These are phyloP conservation scores for Mesorhabditis sp. DNA, from an alignment of 2,888 invertebrate species.

Conservation along the genomic window DNA sequence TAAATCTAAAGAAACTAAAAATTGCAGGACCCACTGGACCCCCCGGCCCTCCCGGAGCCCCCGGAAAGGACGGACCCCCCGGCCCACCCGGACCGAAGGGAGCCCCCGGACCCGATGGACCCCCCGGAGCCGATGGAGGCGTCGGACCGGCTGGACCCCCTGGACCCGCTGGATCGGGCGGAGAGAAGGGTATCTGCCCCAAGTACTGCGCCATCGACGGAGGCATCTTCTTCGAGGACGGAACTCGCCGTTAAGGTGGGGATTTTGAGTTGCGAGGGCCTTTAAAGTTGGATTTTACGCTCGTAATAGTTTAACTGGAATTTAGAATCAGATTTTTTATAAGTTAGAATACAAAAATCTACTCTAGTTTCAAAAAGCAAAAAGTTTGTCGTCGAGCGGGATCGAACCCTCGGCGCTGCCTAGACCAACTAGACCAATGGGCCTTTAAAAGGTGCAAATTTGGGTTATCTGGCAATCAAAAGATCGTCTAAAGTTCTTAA, in stretches of 20 bases:
- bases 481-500: too few relatives aligned
- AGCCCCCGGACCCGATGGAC: conserved; percentile 43
- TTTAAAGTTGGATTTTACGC: not conserved
- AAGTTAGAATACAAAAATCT: not conserved
- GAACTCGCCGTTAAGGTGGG: conserved; percentile 3
- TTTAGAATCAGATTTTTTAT: not conserved
- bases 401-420: too few relatives aligned
- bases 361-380: too few relatives aligned
- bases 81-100: conserved; percentile 48
- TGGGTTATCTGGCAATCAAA: too few relatives aligned
- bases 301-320: not conserved
- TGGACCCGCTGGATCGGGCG: conserved; percentile 40
- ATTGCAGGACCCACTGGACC: conserved; percentile 35
- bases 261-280: not conserved
- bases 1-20: too few relatives aligned
- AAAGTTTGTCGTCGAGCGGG: too few relatives aligned
- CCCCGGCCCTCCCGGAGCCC: conserved; percentile 43
- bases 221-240: conserved; percentile 6
- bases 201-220: conserved; percentile 23
- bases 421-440: too few relatives aligned
- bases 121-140: conserved; percentile 42
- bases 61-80: conserved; percentile 50
- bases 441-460: too few relatives aligned
- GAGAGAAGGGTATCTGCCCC: conserved; percentile 48
- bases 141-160: conserved; percentile 44